Evolutionary conservation across 2,113 vertebrate genomes (phyloP).

Genomic region (Trematomus loennbergii): DNA sequence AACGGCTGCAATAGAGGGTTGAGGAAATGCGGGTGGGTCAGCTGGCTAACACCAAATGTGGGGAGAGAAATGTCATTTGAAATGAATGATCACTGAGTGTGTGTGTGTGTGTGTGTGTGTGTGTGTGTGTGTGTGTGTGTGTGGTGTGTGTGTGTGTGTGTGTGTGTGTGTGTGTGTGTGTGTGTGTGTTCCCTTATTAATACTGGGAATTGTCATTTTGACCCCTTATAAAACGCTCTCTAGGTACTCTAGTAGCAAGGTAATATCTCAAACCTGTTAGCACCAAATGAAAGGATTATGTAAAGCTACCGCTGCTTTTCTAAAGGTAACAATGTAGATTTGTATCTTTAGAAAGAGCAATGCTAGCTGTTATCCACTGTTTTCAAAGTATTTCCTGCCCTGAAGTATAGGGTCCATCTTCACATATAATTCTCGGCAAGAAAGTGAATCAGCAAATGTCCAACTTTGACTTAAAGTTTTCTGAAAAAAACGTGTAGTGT

Average conservation of each 20-base stretch:
- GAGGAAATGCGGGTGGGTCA: slow-evolving; percentile 13
- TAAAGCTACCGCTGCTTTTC: too few relatives aligned
- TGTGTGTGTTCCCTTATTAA: background rate
- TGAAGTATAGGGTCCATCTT: background rate
- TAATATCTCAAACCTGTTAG: background rate
- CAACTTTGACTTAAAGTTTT: background rate
- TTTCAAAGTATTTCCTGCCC: too few relatives aligned
- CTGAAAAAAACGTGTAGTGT: background rate
- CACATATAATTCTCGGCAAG: background rate
- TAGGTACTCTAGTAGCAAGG: too few relatives aligned
- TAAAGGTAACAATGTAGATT: too few relatives aligned
- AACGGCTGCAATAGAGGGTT: slow-evolving; percentile 9
- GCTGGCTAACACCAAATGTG: slow-evolving; percentile 28
- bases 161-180: too few relatives aligned
- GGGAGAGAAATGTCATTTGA: slow-evolving; percentile 27
- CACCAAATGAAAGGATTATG: background rate
- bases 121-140: slow-evolving; percentile 2
- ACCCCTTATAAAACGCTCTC: background rate
- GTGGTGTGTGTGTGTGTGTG: slow-evolving; percentile 11
- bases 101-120: slow-evolving; percentile 3
- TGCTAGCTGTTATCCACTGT: background rate
- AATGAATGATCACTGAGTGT: slow-evolving; percentile 32
- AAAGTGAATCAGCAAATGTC: background rate
- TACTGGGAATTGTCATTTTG: too few relatives aligned
- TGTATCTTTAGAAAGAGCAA: background rate